Evolutionary conservation across 2,888 invertebrate species (phyloP), one percentile per base, ranked within the genome.

Genomic region (Erebia ligea): DNA sequence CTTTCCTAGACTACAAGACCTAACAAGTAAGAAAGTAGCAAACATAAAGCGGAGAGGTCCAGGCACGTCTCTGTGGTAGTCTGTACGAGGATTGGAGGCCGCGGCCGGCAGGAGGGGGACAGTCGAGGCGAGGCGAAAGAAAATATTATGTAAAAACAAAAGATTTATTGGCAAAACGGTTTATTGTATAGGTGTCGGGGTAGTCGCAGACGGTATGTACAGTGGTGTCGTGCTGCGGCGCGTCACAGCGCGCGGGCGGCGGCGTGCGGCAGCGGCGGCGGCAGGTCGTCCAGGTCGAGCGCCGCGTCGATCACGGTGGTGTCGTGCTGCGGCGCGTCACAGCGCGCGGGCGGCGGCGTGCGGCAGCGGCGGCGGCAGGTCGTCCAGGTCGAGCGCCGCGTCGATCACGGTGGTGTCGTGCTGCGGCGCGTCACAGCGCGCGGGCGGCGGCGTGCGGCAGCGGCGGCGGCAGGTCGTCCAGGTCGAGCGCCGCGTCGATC

Each of bases 301-400:
- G 97, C 97, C 70, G 97, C 97, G 89, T 97, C 97, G 82, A 98
- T 97, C 97, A n/a, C n/a, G n/a, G n/a, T n/a, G n/a, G n/a, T n/a
- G n/a, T n/a, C n/a, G n/a, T n/a, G n/a, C n/a, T 59, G 75, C 58
- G 76, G 67, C 64, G 70, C 69, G 58, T n/a, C 25, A 25, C 25
- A 25, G 42, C 54, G 21, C n/a, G 56, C 34, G 68, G 13, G 69
- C 57, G 25, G 71, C 54, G 62, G 62, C 70, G 56, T n/a, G 42
- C 11, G 72, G 50, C 73, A 59, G 76, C 52, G 76, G 66, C 62
- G 68, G 86, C 75, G 83, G 80, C 82, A 86, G 84, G 81, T 97
- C 97, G 91, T 98, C 98, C 82, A 98, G 94, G 94, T 98, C 98
- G 77, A 98, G 94, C 70, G 97, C 97, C 70, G 97, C 97, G 89